A percentile compares a stretch with the other conserved stretches of the same genome.
phyloP scores from a whole-genome alignment of 2,888 invertebrate genomes.

The Phlogophora meticulosa region DNA sequence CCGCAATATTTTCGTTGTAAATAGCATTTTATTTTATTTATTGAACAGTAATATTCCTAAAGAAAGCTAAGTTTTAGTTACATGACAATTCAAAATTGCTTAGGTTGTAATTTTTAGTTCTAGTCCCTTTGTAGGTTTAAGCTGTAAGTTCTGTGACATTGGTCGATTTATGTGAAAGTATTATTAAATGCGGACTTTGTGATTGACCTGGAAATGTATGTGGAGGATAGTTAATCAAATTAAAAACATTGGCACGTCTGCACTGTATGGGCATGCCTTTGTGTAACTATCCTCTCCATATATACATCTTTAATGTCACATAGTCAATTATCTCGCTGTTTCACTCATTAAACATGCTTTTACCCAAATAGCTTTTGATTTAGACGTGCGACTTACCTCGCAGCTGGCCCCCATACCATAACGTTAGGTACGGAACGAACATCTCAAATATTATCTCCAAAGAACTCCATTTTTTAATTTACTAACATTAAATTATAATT shows the following conservation, averaged over 20 bases:
- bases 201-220: slow-evolving; percentile 29
- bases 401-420: slow-evolving; percentile 49
- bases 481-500: slow-evolving; percentile 34
- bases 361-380: slow-evolving; percentile 56
- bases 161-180: slow-evolving; percentile 69
- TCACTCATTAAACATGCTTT: slow-evolving; percentile 54
- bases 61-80: slow-evolving; percentile 76
- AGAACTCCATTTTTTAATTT: slow-evolving; percentile 67
- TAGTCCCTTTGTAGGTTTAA: slow-evolving; percentile 87
- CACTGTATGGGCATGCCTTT: slow-evolving; percentile 7
- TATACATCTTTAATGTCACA: slow-evolving; percentile 25
- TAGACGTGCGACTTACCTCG: slow-evolving; percentile 50
- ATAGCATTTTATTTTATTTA: slow-evolving; percentile 76
- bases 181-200: slow-evolving; percentile 56
- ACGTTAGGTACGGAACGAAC: slow-evolving; percentile 46
- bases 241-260: slow-evolving; percentile 9
- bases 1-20: slow-evolving; percentile 72
- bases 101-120: slow-evolving; percentile 87
- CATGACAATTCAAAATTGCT: slow-evolving; percentile 84
- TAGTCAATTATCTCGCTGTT: slow-evolving; percentile 26
- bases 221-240: slow-evolving; percentile 7
- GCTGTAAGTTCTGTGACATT: slow-evolving; percentile 70
- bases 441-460: slow-evolving; percentile 62
- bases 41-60: slow-evolving; percentile 64
- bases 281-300: slow-evolving; percentile 23